Base-by-base conservation (phyloP, 1,140 invertebrate species). In the Trichonephila clavata region DNA sequence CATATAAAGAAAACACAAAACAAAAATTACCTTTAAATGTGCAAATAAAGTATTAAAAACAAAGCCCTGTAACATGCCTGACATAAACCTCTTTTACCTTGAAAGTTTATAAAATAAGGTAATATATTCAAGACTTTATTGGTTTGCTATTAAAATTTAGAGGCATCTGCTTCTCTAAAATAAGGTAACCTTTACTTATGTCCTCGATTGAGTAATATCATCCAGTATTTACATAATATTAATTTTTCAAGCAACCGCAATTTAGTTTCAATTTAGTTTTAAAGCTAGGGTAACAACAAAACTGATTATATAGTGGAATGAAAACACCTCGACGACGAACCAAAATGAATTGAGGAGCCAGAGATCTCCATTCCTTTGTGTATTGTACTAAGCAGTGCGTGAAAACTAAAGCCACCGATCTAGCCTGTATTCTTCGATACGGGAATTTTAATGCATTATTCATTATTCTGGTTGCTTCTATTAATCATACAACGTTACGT, bases 401-500 rank as follows among this genome's bases (percentile, higher is more conserved):
- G 88, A 80, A 80, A 80, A 60, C 65, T 60, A 27, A 80, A 90
- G 88, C 63, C 65, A 71, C 86, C 27, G 39, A 71, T 50, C 86
- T 71, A 20, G 32, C 39, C n/a, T 39, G 61, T 71, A 50, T 88
- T 80, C 88, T 80, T 90, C 43, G 71, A 77, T 60, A 80, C 57
- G 24, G 63, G 86, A 90, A 80, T 90, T 90, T 81, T 80, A 90
- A 90, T 90, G 88, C 88, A 90, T 90, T 90, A 90, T 90, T 90
- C 88, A 90, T 90, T 90, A 90, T 80, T 80, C 86, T 3, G 32
- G 86, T 16, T 65, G 57, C 39, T 80, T 80, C 39, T 39, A 65
- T 71, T 39, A 24, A 63, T 39, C 60, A 68, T 77, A 39, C 71
- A 77, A 77, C 24, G 71, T 77, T 77, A 77, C 71, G 71, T 77